phyloP scores from a whole-genome alignment of 2,113 vertebrate species.

The Podocnemis expansa region DNA sequence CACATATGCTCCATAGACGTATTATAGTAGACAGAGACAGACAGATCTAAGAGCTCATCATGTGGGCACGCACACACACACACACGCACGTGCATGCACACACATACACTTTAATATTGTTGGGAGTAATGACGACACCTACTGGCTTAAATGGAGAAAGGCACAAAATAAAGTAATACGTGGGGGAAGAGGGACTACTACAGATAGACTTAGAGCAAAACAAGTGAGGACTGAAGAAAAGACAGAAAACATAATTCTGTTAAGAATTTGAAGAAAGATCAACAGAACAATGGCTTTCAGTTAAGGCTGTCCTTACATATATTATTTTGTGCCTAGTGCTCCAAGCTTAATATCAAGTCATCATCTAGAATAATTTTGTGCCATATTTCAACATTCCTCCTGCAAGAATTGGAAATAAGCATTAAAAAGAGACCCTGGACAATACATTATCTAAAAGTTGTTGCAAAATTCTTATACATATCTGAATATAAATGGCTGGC shows the following conservation, averaged over 20 bases:
- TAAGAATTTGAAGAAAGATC: not conserved
- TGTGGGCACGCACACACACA: too few relatives aligned
- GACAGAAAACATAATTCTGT: not conserved
- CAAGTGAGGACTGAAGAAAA: not conserved
- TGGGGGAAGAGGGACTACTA: not conserved
- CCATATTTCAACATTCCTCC: conserved; percentile 31
- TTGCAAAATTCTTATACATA: not conserved
- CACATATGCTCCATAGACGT: not conserved
- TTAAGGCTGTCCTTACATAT: not conserved
- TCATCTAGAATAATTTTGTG: conserved; percentile 18
- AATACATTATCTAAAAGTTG: not conserved
- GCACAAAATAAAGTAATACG: not conserved
- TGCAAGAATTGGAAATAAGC: conserved; percentile 20
- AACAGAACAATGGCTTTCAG: not conserved
- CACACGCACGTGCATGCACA: too few relatives aligned
- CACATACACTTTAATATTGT: not conserved
- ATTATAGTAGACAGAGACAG: not conserved
- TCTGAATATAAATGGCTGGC: not conserved
- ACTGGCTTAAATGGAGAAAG: not conserved
- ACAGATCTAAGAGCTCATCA: not conserved
- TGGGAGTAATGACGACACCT: not conserved
- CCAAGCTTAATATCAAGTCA: conserved; percentile 4
- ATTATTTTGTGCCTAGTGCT: not conserved
- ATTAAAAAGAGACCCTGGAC: not conserved
- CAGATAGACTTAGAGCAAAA: not conserved